phyloP scores from a whole-genome alignment of 2,113 vertebrate genomes.

The Aix galericulata region DNA sequence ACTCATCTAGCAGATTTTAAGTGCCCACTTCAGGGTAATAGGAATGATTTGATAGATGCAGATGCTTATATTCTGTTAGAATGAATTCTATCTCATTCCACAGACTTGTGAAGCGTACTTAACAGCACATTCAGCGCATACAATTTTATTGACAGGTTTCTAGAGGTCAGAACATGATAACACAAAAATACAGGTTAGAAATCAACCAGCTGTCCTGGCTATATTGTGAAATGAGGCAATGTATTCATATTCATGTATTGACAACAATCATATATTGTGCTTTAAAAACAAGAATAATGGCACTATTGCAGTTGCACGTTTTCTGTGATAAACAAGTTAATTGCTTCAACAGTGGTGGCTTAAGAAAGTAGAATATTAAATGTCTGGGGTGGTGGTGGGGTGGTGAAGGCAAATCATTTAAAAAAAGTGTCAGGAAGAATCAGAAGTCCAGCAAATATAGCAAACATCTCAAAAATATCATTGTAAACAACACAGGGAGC shows the following conservation, averaged over 20 bases:
- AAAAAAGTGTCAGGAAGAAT: background rate
- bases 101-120: background rate
- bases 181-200: background rate
- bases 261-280: background rate
- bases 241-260: background rate
- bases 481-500: background rate
- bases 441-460: background rate
- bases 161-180: background rate
- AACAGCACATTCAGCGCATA: background rate
- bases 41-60: background rate
- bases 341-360: background rate
- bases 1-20: background rate
- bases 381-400: background rate
- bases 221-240: background rate
- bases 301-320: background rate
- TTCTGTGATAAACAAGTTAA: background rate
- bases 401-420: background rate
- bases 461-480: background rate
- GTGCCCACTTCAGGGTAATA: background rate
- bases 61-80: background rate
- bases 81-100: background rate
- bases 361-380: background rate
- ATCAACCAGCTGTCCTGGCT: background rate
- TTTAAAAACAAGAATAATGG: background rate
- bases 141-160: background rate